A percentile compares a stretch with the other conserved stretches of the same genome.
These are phyloP conservation scores for Clepsis dumicolana DNA, from an alignment of 2,888 invertebrate species.

Conservation along the genomic window DNA sequence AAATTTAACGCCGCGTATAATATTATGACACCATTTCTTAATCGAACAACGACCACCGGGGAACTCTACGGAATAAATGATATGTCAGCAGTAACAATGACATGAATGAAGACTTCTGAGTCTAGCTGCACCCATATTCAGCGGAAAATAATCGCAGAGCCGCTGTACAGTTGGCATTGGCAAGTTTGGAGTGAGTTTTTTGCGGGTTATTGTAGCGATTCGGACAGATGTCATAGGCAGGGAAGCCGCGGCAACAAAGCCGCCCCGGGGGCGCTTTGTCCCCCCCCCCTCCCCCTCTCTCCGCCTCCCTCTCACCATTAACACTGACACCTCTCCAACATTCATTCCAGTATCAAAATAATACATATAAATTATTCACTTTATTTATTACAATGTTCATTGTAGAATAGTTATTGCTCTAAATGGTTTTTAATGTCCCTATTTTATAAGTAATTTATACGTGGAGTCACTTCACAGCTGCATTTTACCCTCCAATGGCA, in stretches of 20 bases:
- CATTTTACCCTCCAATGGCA: slow-evolving; percentile 74
- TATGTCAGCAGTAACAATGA: slow-evolving; percentile 76
- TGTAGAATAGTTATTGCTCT: slow-evolving; percentile 80
- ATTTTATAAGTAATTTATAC: slow-evolving; percentile 82
- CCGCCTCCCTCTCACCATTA: slow-evolving; percentile 78
- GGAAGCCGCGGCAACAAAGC: slow-evolving; percentile 78
- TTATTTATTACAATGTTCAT: slow-evolving; percentile 75
- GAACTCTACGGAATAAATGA: slow-evolving; percentile 70
- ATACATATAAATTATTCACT: slow-evolving; percentile 78
- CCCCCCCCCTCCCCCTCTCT: slow-evolving; percentile 70
- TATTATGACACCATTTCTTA: slow-evolving; percentile 72
- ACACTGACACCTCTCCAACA: slow-evolving; percentile 79
- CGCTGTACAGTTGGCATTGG: slow-evolving; percentile 75
- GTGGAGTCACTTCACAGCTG: slow-evolving; percentile 73
- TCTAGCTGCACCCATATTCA: slow-evolving; percentile 60
- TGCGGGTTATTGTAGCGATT: slow-evolving; percentile 83
- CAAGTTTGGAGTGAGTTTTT: slow-evolving; percentile 80
- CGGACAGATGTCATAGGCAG: slow-evolving; percentile 85
- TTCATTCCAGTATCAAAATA: slow-evolving; percentile 80
- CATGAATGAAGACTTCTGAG: slow-evolving; percentile 71
- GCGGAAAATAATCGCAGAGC: slow-evolving; percentile 72
- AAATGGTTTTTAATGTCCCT: slow-evolving; percentile 85
- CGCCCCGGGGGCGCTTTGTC: slow-evolving; percentile 82
- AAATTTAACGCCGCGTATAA: slow-evolving; percentile 69
- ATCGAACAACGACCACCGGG: slow-evolving; percentile 69